Evolutionary conservation across 2,888 invertebrate species (phyloP).

Genomic region (Scelioninae gen. 2): DNA sequence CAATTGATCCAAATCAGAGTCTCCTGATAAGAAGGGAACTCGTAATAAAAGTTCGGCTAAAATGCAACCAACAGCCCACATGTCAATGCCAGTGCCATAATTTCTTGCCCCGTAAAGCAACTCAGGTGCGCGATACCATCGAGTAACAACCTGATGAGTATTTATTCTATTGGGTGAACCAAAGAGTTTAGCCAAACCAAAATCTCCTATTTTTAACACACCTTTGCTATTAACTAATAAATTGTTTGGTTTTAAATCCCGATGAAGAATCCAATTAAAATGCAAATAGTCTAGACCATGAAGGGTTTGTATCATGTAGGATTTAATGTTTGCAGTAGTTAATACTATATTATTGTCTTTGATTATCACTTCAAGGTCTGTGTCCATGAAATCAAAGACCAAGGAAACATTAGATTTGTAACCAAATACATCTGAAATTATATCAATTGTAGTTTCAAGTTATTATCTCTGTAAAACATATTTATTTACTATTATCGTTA

Average conservation of each 20-base stretch:
- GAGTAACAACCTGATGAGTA: conserved; percentile 98
- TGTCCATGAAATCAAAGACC: conserved; percentile 99
- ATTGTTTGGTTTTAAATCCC: conserved; percentile 99
- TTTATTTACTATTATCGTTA: too few relatives aligned
- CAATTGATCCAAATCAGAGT: conserved; percentile 97
- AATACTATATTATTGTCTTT: conserved; percentile 92
- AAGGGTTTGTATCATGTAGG: conserved; percentile 96
- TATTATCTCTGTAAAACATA: too few relatives aligned
- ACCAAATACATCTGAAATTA: conserved; percentile 96
- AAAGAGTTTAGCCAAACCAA: conserved; percentile 97
- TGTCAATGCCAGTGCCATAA: conserved; percentile 97
- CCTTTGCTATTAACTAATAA: conserved; percentile 94
- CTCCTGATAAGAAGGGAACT: conserved; percentile 96
- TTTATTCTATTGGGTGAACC: conserved; percentile 97
- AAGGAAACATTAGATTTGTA: conserved; percentile 98
- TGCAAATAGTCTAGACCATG: conserved; percentile 97
- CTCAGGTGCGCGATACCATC: conserved; percentile 96
- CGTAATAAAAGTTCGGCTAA: conserved; percentile 94
- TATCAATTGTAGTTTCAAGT: too few relatives aligned
- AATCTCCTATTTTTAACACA: conserved; percentile 97
- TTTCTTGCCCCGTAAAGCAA: conserved; percentile 95
- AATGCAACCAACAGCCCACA: conserved; percentile 99
- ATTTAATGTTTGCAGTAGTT: conserved; percentile 94
- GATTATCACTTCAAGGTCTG: conserved; percentile 96
- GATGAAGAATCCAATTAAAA: conserved; percentile 95